Base-by-base conservation (phyloP, 2,113 vertebrate genomes). In the Polypterus bichir region DNA sequence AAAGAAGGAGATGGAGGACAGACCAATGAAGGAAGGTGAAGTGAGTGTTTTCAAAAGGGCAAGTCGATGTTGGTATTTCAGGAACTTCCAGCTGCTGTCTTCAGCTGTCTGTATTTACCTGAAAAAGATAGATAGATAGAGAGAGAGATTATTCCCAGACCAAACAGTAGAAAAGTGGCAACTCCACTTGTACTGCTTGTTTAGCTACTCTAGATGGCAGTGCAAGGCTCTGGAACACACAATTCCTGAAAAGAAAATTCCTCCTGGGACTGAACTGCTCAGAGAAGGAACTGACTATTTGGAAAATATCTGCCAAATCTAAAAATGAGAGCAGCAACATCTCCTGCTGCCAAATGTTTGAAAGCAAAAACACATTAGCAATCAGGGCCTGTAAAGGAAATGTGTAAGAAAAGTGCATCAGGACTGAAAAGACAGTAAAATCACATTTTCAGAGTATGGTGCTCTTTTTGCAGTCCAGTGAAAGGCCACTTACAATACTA, bases 201-300 rank as follows among this genome's bases (percentile, higher is more conserved):
- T 44, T 47, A 46, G 9, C 1, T 51, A 65, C 81, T 60, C 69
- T 65, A 73, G 80, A 70, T 81, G 82, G 77, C 82, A 82, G 79
- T 77, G 80, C 66, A 76, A 64, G 5, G 55, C 59, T 46, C 56
- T 60, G 27, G 49, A 44, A 48, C 6, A 44, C 44, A 45, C 2
- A 4, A 5, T 10, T 10, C 54, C 44, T 6, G 6, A 27, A 27
- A 27, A 27, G 27, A 27, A 27, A 27, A 27, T 27, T 27, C 27
- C 27, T 27, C 27, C 27, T 27, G 27, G 27, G 27, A 27, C 27
- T 27, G 27, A 27, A 27, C 27, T 27, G 27, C 2, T 27, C 27
- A 27, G 27, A 27, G 27, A 27, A 27, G 27, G 27, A 27, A 27
- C 27, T 27, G 27, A 27, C 27, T 27, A 27, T 27, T 27, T 27